phyloP scores from a whole-genome alignment of 2,113 vertebrate species.

The Tetrax tetrax region DNA sequence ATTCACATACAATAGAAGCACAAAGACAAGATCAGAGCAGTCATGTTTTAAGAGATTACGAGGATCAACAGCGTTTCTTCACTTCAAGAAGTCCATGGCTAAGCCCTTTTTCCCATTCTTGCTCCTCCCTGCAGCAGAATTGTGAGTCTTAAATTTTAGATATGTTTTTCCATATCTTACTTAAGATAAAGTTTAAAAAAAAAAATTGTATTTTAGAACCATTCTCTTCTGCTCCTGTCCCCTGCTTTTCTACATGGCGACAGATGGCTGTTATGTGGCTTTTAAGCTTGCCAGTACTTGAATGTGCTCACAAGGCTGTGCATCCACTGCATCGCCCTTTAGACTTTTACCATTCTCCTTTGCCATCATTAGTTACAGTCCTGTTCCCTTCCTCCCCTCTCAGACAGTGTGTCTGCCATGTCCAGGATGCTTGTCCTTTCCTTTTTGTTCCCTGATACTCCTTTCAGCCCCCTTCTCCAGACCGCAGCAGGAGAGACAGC shows the following conservation, averaged over 20 bases:
- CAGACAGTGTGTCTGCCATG: background rate
- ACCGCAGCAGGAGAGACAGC: background rate
- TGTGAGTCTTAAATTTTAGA: background rate
- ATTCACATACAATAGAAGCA: background rate
- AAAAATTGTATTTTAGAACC: background rate
- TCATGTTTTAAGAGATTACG: background rate
- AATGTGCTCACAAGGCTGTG: background rate
- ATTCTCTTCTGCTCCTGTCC: background rate
- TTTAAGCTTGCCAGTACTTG: background rate
- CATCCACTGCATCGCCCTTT: background rate
- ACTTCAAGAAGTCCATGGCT: background rate
- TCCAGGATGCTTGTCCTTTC: background rate
- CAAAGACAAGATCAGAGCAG: background rate
- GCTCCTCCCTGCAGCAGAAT: background rate
- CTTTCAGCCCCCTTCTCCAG: background rate
- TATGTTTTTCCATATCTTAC: background rate
- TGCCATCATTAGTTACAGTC: background rate
- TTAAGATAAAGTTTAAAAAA: background rate
- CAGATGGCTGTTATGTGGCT: background rate
- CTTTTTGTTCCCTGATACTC: background rate
- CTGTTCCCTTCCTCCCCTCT: background rate
- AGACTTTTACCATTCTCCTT: background rate
- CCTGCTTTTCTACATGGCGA: background rate
- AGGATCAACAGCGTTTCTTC: background rate
- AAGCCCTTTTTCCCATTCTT: background rate